A percentile compares a stretch with the other conserved stretches of the same genome.
phyloP scores from a whole-genome alignment of 2,797 vertebrate species.

The Fundulus diaphanus region DNA sequence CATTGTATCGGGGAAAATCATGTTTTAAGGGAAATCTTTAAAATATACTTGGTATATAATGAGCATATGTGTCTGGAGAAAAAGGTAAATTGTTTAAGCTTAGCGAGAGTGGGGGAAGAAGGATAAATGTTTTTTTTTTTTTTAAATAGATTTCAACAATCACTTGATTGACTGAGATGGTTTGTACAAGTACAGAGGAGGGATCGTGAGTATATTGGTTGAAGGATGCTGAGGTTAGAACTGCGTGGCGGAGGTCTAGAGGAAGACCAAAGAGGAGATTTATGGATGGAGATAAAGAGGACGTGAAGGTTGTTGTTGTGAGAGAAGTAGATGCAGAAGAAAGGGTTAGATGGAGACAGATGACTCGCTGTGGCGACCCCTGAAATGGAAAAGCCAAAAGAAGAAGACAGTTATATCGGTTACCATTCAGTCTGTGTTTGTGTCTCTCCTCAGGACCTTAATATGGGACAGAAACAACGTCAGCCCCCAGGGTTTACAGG shows the following conservation, averaged over 20 bases:
- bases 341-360: too few relatives aligned
- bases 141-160: not conserved
- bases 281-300: too few relatives aligned
- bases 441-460: constrained; percentile 84
- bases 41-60: not conserved
- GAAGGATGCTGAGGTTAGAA: too few relatives aligned
- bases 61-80: not conserved
- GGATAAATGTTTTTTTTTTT: not conserved
- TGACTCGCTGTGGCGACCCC: too few relatives aligned
- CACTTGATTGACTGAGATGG: too few relatives aligned
- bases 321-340: too few relatives aligned
- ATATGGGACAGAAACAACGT: constrained; percentile 95
- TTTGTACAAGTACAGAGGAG: too few relatives aligned
- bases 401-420: not conserved
- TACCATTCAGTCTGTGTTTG: not conserved
- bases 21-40: not conserved
- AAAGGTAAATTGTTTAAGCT: not conserved
- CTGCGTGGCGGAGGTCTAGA: too few relatives aligned
- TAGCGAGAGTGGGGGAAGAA: not conserved
- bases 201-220: too few relatives aligned
- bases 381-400: too few relatives aligned
- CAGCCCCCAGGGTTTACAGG: constrained; percentile 94
- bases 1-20: not conserved
- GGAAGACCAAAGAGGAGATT: too few relatives aligned
- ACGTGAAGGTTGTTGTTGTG: too few relatives aligned